phyloP scores from a whole-genome alignment of 2,888 invertebrate species.

The Pedicia rivosa region DNA sequence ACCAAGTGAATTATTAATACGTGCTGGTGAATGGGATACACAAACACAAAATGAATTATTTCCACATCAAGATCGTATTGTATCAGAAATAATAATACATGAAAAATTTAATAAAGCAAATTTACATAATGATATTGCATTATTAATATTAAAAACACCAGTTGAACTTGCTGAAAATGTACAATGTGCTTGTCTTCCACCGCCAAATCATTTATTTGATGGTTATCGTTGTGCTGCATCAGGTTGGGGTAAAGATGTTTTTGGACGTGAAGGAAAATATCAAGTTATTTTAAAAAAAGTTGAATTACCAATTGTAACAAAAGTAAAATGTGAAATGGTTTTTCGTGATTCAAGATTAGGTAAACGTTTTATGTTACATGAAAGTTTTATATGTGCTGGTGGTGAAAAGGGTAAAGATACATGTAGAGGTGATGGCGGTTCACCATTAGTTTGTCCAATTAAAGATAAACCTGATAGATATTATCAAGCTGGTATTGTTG shows the following conservation, averaged over 20 bases:
- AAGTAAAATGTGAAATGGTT: conserved; percentile 39
- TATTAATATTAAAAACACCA: conserved; percentile 45
- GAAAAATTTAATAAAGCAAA: conserved; percentile 41
- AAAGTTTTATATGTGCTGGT: conserved; percentile 64
- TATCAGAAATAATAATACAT: conserved; percentile 23
- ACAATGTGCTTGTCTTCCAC: conserved; percentile 48
- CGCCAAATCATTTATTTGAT: conserved; percentile 29
- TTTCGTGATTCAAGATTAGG: conserved; percentile 52
- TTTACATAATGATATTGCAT: conserved; percentile 54
- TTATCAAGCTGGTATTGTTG: conserved; percentile 61
- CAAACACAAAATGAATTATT: conserved; percentile 48
- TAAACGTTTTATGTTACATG: conserved; percentile 42
- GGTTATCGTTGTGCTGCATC: conserved; percentile 44
- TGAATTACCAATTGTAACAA: conserved; percentile 47
- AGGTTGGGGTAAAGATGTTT: conserved; percentile 65
- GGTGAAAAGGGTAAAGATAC: conserved; percentile 59
- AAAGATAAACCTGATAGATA: conserved; percentile 39
- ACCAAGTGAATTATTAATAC: conserved; percentile 15
- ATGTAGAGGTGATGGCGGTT: conserved; percentile 72
- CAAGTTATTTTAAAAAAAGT: conserved; percentile 61
- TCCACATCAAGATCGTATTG: conserved; percentile 49
- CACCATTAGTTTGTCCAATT: conserved; percentile 53
- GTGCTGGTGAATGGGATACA: conserved; percentile 70
- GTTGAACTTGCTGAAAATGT: conserved; percentile 48
- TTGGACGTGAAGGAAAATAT: conserved; percentile 45